Percentiles rank a stretch among this genome's conserved stretches.
phyloP scores from a whole-genome alignment of 2,113 vertebrate genomes.

The Elaphurus davidianus region DNA sequence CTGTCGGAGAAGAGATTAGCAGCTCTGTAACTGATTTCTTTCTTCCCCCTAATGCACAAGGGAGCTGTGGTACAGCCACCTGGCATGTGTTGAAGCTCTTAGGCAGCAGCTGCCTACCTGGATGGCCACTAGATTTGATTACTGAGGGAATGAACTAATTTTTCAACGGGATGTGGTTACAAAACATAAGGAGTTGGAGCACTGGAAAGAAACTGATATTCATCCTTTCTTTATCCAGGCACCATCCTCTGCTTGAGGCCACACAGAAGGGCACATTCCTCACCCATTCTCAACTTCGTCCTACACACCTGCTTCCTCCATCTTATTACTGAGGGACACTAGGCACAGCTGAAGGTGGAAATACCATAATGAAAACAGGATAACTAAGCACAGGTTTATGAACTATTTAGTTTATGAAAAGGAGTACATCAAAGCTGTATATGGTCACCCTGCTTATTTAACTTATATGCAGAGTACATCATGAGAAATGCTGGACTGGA shows the following conservation, averaged over 20 bases:
- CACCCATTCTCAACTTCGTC: not conserved
- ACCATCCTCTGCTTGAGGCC: not conserved
- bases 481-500: accelerated
- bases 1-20: constrained; percentile 65
- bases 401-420: not conserved
- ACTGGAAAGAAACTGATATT: not conserved
- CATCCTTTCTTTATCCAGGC: not conserved
- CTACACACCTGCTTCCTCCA: not conserved
- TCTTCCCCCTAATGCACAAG: constrained; percentile 53
- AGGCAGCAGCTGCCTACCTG: constrained; percentile 69
- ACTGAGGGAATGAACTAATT: constrained; percentile 23
- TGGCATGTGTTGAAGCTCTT: not conserved
- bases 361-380: not conserved
- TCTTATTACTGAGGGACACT: not conserved
- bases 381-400: not conserved
- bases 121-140: constrained; percentile 43
- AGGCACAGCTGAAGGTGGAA: not conserved
- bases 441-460: not conserved
- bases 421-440: not conserved
- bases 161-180: constrained; percentile 11
- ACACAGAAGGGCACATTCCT: not conserved
- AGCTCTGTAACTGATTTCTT: constrained; percentile 62
- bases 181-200: not conserved
- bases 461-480: not conserved
- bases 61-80: constrained; percentile 47